These are phyloP conservation scores for Epinephelus lanceolatus DNA, from an alignment of 2,113 vertebrate genomes.

Conservation along the genomic window DNA sequence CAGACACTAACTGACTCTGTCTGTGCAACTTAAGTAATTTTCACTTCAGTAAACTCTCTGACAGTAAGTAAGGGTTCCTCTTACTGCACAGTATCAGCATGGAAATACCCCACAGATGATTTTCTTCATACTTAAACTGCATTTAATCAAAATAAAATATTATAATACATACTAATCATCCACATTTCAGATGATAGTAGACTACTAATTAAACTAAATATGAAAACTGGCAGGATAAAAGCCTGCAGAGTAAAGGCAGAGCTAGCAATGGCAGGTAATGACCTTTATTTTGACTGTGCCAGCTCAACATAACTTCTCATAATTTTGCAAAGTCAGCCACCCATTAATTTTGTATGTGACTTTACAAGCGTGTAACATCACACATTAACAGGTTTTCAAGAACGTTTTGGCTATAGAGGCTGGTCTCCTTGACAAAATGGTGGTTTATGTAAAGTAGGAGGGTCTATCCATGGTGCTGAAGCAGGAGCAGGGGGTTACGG, in stretches of 20 bases:
- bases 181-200: background rate
- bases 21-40: slow-evolving; percentile 41
- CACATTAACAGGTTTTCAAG: background rate
- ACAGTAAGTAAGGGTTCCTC: slow-evolving; percentile 21
- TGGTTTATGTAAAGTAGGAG: background rate
- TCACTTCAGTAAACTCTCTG: slow-evolving; percentile 34
- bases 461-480: slow-evolving; percentile 74
- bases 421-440: background rate
- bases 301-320: background rate
- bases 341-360: slow-evolving; percentile 19
- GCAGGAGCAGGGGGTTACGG: background rate
- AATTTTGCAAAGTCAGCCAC: background rate
- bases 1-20: slow-evolving; percentile 18
- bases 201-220: background rate
- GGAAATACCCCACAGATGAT: background rate
- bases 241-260: too few relatives aligned
- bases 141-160: background rate
- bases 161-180: background rate
- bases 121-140: background rate
- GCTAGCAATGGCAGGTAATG: background rate
- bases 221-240: background rate
- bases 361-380: background rate
- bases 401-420: background rate
- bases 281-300: slow-evolving; percentile 14
- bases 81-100: slow-evolving; percentile 5